A percentile compares a stretch with the other conserved stretches of the same genome.
These are phyloP conservation scores for Lasioglossum zephyrum DNA, from an alignment of 2,888 invertebrate genomes.

Conservation along the genomic window DNA sequence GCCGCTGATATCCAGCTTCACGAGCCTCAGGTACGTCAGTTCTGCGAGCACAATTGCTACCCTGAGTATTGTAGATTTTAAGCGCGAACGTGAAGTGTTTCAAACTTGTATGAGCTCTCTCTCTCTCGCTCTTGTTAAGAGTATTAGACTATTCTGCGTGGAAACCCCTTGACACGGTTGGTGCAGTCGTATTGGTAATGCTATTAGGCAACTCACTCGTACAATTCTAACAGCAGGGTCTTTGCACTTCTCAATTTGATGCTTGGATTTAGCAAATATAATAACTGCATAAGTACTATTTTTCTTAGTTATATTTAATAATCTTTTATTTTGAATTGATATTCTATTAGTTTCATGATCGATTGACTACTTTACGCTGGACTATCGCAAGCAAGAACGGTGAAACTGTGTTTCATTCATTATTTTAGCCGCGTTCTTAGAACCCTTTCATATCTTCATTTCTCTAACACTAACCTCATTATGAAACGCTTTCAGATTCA, in stretches of 20 bases:
- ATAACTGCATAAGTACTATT: too few species aligned
- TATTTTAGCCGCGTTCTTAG: too few species aligned
- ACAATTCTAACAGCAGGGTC: neutral
- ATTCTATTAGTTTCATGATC: too few species aligned
- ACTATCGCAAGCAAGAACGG: too few species aligned
- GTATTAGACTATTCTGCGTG: neutral
- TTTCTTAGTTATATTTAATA: too few species aligned
- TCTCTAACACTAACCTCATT: neutral
- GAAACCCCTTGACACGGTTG: neutral
- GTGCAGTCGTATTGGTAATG: neutral
- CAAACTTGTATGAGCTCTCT: neutral
- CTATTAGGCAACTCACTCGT: neutral
- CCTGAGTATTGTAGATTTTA: neutral
- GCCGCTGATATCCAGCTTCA: conserved; percentile 94
- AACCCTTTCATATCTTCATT: neutral
- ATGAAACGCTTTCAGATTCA: neutral
- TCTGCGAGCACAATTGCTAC: conserved; percentile 85
- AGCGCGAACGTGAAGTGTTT: neutral
- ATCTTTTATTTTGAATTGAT: too few species aligned
- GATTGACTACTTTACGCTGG: too few species aligned
- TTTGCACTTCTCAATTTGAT: neutral
- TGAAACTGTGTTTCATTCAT: too few species aligned
- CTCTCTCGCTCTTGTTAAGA: neutral
- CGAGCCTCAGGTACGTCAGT: conserved; percentile 93
- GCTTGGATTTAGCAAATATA: too few species aligned